Evolutionary conservation across 2,888 invertebrate genomes (phyloP).

Genomic region (Strigamia maritima): DNA sequence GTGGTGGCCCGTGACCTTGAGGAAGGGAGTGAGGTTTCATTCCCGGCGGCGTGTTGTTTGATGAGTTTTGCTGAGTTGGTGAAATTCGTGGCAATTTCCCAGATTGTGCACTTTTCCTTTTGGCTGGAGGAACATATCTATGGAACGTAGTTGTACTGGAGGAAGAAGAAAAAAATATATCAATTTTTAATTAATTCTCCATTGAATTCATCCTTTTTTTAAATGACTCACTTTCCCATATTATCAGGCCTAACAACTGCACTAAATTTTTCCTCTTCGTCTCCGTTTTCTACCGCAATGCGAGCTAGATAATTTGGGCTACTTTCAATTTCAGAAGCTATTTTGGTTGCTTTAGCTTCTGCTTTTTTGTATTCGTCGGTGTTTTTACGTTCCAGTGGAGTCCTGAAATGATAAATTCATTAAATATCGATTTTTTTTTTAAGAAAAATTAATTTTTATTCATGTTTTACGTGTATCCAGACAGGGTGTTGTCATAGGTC

Average conservation of each 20-base stretch:
- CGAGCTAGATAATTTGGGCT: constrained; percentile 77
- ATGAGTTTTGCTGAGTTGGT: constrained; percentile 55
- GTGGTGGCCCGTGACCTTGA: constrained; percentile 22
- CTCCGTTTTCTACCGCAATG: constrained; percentile 84
- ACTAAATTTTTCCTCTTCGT: constrained; percentile 81
- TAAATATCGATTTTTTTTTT: neutral
- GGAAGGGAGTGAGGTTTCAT: constrained; percentile 38
- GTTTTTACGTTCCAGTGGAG: constrained; percentile 78
- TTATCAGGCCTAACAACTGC: constrained; percentile 68
- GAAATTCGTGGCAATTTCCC: constrained; percentile 66
- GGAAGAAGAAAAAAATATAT: neutral
- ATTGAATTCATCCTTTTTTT: neutral
- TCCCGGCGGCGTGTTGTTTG: constrained; percentile 37
- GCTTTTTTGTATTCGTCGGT: constrained; percentile 81
- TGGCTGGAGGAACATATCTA: constrained; percentile 75
- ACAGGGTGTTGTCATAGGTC: constrained; percentile 83
- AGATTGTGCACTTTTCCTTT: constrained; percentile 64
- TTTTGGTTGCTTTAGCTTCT: constrained; percentile 80
- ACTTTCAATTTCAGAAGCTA: constrained; percentile 89
- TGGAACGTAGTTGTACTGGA: constrained; percentile 36
- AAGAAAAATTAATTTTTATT: neutral
- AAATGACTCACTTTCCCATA: constrained; percentile 44
- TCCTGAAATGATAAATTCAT: constrained; percentile 50
- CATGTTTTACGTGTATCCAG: constrained; percentile 74
- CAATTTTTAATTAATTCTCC: neutral